Percentiles rank a stretch among this genome's conserved stretches.
These are phyloP conservation scores for Drosophila carrolli DNA, from an alignment of 1,140 invertebrate species.

Conservation along the genomic window DNA sequence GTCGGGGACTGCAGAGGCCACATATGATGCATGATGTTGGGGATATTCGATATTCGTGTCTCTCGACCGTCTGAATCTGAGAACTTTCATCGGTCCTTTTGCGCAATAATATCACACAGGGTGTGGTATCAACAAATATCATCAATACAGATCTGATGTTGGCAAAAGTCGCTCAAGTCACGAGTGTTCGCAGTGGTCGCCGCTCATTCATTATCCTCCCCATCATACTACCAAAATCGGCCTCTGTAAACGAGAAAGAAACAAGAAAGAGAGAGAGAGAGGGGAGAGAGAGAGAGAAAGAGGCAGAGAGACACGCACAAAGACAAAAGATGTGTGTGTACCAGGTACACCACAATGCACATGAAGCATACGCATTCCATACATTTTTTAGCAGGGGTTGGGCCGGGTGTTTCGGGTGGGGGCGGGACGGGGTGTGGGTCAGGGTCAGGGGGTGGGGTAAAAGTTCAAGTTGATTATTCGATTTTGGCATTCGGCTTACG, in stretches of 20 bases:
- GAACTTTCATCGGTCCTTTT: constrained; percentile 63
- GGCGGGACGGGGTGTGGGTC: constrained; percentile 28
- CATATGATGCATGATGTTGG: constrained; percentile 84
- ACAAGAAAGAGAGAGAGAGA: constrained; percentile 61
- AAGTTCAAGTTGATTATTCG: constrained; percentile 81
- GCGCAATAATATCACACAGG: constrained; percentile 42
- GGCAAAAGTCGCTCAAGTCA: constrained; percentile 75
- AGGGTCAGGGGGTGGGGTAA: constrained; percentile 51
- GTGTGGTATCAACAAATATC: constrained; percentile 20
- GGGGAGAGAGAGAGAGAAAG: constrained; percentile 63
- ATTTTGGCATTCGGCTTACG: constrained; percentile 68
- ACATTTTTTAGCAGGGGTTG: constrained; percentile 53
- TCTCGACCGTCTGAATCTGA: constrained; percentile 52
- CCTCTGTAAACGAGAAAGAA: constrained; percentile 84
- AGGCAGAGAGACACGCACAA: constrained; percentile 72
- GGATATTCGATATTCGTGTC: constrained; percentile 67
- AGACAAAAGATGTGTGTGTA: constrained; percentile 47
- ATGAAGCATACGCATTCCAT: constrained; percentile 23
- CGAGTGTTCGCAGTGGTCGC: constrained; percentile 69
- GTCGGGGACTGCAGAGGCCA: constrained; percentile 78
- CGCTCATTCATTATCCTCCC: constrained; percentile 81
- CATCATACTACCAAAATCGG: constrained; percentile 85
- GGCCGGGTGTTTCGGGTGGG: constrained; percentile 34
- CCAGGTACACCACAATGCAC: constrained; percentile 28
- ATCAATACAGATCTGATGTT: constrained; percentile 26